These are phyloP conservation scores for Agonopterix heracliana DNA, from an alignment of 2,888 invertebrate species.

Conservation along the genomic window DNA sequence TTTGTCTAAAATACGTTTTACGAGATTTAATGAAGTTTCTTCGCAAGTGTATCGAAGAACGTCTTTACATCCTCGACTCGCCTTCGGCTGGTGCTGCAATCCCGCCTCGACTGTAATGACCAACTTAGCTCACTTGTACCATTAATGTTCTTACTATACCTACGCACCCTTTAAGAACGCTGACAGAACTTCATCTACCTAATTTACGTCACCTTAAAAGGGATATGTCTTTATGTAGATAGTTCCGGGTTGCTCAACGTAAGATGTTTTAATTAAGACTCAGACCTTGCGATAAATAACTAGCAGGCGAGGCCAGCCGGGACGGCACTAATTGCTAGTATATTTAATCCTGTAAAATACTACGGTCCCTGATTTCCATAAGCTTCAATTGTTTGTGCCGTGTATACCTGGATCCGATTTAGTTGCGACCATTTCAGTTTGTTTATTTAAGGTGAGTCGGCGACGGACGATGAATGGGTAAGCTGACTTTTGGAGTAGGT, in stretches of 20 bases:
- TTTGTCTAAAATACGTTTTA: too few relatives aligned
- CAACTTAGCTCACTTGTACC: too few relatives aligned
- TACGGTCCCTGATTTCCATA: constrained; percentile 70
- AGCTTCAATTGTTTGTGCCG: constrained; percentile 69
- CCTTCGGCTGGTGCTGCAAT: too few relatives aligned
- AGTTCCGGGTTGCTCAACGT: constrained; percentile 57
- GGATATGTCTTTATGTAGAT: constrained; percentile 40
- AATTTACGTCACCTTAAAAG: constrained; percentile 54
- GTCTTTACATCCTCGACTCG: too few relatives aligned
- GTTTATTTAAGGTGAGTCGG: constrained; percentile 40
- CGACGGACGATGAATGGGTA: constrained; percentile 52
- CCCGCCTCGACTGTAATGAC: too few relatives aligned
- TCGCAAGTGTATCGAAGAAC: too few relatives aligned
- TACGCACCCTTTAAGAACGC: too few relatives aligned
- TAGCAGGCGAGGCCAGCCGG: constrained; percentile 38
- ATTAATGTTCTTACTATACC: too few relatives aligned
- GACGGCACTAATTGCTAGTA: constrained; percentile 70
- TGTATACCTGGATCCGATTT: constrained; percentile 60
- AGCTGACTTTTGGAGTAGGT: constrained; percentile 35
- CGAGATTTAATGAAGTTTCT: too few relatives aligned
- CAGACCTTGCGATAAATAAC: constrained; percentile 71
- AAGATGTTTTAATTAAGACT: constrained; percentile 75
- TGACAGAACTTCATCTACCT: too few relatives aligned
- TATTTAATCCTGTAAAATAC: constrained; percentile 73
- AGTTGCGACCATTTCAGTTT: constrained; percentile 58